Evolutionary conservation across 2,113 vertebrate genomes (phyloP), one percentile per base, ranked within the genome.

Genomic region (Cynocephalus volans): DNA sequence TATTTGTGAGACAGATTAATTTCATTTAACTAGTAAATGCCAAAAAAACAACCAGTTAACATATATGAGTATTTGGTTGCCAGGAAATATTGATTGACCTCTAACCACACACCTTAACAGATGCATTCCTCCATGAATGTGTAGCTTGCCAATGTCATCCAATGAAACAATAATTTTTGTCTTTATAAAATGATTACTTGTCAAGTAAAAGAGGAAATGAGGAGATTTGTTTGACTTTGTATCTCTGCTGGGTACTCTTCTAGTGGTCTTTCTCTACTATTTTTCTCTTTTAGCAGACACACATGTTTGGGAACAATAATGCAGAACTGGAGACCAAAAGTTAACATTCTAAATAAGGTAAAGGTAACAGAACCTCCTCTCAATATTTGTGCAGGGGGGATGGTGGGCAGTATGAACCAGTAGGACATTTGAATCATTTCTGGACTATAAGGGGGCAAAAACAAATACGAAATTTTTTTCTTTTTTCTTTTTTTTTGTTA

Each of bases 51-150:
- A 88, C 56, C 88, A 85, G 83, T 86, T 65, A 90, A 73, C 65
- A 48, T 67, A 73, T 88, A 26, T 79, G 70, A 93, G 5, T 26
- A 48, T 86, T 94, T 95, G n/a, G 67, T 93, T 96, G 84, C 33
- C 31, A 12, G 93, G 79, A 93, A 96, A 93, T 87, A 94, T 87
- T 54, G 77, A 97, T 97, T 93, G 93, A 75, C 19, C 21, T 97
- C 77, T 92, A 87, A 90, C 86, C 77, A 72, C 58, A 95, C 26
- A 69, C 64, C 89, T 89, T 86, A 82, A 82, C 33, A 94, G 94
- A 89, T 81, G 36, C 56, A 87, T 93, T 52, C 48, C 31, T 94
- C 36, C 18, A 10, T 90, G 45, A 93, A 82, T 95, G 56, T 81
- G 26, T 85, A 89, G 52, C 31, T 95, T 96, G 65, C 17, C n/a